Percentiles rank a stretch among this genome's conserved stretches.
Evolutionary conservation across 2,113 vertebrate genomes (phyloP).

Genomic region (Ochotona curzoniae): DNA sequence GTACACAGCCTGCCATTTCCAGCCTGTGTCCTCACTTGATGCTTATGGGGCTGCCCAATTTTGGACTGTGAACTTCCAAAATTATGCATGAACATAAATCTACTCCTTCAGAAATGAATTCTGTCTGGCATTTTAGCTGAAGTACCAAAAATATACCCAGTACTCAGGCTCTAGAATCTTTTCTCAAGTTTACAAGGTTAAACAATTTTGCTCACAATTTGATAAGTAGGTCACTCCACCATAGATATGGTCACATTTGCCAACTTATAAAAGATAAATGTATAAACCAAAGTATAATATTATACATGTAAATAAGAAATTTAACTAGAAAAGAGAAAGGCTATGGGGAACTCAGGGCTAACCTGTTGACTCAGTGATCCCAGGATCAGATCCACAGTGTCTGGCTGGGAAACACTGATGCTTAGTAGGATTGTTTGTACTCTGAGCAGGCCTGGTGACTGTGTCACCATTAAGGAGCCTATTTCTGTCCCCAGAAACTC

Average conservation of each 20-base stretch:
- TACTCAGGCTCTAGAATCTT: background rate
- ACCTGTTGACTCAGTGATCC: background rate
- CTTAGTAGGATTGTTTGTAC: background rate
- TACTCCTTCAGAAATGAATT: too few species aligned
- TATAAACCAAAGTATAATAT: conserved; percentile 3
- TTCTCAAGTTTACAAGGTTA: background rate
- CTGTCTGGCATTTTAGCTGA: too few species aligned
- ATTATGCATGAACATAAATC: too few species aligned
- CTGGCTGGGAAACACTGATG: background rate
- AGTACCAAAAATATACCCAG: too few species aligned
- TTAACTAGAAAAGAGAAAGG: background rate
- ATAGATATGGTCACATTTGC: background rate
- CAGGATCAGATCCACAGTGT: background rate
- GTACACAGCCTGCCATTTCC: too few species aligned
- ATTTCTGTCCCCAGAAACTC: background rate
- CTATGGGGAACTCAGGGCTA: background rate
- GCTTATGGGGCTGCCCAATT: too few species aligned
- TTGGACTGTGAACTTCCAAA: too few species aligned
- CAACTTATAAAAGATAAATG: conserved; percentile 12
- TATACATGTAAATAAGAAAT: conserved; percentile 41
- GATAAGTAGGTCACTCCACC: background rate
- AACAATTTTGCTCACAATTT: background rate
- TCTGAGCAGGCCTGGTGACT: background rate
- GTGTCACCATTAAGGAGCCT: background rate
- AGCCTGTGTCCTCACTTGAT: too few species aligned